Percentiles rank a stretch among this genome's conserved stretches.
phyloP scores from a whole-genome alignment of 2,888 invertebrate species.

The Brenthis ino region DNA sequence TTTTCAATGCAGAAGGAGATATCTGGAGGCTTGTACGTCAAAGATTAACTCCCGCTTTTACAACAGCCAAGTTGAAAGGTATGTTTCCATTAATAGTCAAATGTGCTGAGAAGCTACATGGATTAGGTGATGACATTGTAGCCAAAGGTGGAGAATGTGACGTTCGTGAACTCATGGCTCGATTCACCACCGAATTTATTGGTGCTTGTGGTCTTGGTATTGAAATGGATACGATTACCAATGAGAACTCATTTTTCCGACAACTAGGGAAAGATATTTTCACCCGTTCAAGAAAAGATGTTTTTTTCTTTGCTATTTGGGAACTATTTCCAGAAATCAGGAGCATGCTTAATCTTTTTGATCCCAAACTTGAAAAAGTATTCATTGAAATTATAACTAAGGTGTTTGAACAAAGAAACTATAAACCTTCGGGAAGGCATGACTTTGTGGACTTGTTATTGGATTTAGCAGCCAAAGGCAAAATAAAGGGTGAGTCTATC shows the following conservation, averaged over 20 bases:
- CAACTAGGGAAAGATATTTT: slow-evolving; percentile 47
- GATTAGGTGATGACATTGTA: slow-evolving; percentile 34
- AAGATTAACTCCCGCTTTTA: slow-evolving; percentile 65
- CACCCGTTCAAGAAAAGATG: slow-evolving; percentile 40
- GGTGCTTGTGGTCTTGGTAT: slow-evolving; percentile 58
- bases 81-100: slow-evolving; percentile 67
- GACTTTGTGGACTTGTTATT: slow-evolving; percentile 55
- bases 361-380: slow-evolving; percentile 38
- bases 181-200: slow-evolving; percentile 56
- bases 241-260: slow-evolving; percentile 52
- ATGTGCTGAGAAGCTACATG: slow-evolving; percentile 58
- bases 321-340: slow-evolving; percentile 53
- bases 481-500: slow-evolving; percentile 59
- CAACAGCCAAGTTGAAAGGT: slow-evolving; percentile 60
- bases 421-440: slow-evolving; percentile 53
- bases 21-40: slow-evolving; percentile 64
- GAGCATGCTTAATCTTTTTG: slow-evolving; percentile 26
- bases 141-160: slow-evolving; percentile 36
- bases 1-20: slow-evolving; percentile 64
- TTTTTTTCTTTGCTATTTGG: slow-evolving; percentile 45
- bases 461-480: slow-evolving; percentile 54
- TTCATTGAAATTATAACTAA: slow-evolving; percentile 48
- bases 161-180: slow-evolving; percentile 52
- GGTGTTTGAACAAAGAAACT: slow-evolving; percentile 55
- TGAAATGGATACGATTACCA: slow-evolving; percentile 48